phyloP scores from a whole-genome alignment of 1,140 invertebrate genomes.

The Bombus soroeensis region DNA sequence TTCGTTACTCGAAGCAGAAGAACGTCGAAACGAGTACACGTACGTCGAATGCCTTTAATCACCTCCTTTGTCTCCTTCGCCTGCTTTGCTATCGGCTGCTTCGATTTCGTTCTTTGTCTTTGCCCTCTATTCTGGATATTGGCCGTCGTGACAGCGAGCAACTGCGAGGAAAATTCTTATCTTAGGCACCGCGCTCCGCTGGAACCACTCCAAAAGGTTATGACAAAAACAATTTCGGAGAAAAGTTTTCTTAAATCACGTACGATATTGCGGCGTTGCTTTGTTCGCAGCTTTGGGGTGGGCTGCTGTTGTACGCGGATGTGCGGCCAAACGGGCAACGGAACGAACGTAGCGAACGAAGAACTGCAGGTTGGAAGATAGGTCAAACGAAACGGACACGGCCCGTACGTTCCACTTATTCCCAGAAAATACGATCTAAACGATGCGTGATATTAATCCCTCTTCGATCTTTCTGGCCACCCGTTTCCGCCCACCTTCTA shows the following conservation, averaged over 20 bases:
- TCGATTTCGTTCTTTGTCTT: constrained; percentile 49
- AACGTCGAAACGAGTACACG: neutral
- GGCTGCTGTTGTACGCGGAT: neutral
- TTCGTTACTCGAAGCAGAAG: too few species aligned
- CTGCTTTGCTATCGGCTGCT: constrained; percentile 39
- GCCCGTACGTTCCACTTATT: constrained; percentile 24
- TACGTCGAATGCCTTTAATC: constrained; percentile 20
- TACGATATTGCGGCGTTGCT: constrained; percentile 61
- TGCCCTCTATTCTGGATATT: constrained; percentile 55
- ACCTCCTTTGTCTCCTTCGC: constrained; percentile 8
- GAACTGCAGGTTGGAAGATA: constrained; percentile 6
- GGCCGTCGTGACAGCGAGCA: constrained; percentile 46
- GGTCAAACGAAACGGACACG: constrained; percentile 46
- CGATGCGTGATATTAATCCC: constrained; percentile 47
- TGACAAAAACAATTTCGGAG: constrained; percentile 62
- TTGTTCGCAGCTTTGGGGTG: constrained; percentile 34
- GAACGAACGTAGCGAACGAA: neutral
- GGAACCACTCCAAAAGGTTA: constrained; percentile 64
- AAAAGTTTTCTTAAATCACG: constrained; percentile 69
- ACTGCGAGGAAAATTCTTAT: constrained; percentile 60
- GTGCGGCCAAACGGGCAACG: neutral
- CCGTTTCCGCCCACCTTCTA: too few species aligned
- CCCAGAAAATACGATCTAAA: constrained; percentile 33
- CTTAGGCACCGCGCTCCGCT: constrained; percentile 49
- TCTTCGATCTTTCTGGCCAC: neutral